phyloP scores from a whole-genome alignment of 2,797 vertebrate genomes.

The Clamator glandarius region DNA sequence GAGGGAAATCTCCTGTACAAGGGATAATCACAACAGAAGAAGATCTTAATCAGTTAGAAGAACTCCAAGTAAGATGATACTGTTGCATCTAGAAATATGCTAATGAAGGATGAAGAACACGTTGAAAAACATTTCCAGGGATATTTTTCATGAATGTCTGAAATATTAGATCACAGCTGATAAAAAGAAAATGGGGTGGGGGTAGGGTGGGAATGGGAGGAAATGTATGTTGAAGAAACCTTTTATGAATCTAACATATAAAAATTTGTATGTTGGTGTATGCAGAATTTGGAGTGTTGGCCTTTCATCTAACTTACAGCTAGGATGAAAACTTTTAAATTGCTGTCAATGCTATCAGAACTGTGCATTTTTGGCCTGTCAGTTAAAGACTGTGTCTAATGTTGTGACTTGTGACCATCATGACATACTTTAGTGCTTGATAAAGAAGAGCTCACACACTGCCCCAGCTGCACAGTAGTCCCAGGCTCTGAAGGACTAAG shows the following conservation, averaged over 20 bases:
- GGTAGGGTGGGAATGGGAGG: too few relatives aligned
- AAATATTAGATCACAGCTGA: background rate
- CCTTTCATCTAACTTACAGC: background rate
- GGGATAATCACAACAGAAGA: background rate
- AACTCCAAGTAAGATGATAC: background rate
- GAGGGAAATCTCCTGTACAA: background rate
- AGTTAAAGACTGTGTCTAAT: background rate
- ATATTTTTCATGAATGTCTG: background rate
- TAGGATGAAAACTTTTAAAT: background rate
- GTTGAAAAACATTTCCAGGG: background rate
- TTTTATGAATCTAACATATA: background rate
- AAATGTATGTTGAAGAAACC: background rate
- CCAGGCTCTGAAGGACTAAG: background rate
- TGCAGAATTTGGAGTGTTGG: background rate
- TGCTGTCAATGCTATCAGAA: background rate
- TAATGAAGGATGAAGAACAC: background rate
- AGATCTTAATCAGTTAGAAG: background rate
- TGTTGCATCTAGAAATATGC: background rate
- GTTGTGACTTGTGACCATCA: background rate
- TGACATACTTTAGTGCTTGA: background rate
- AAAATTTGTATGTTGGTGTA: background rate
- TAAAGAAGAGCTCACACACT: background rate
- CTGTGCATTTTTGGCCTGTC: background rate
- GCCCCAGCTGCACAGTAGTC: background rate
- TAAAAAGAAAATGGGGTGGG: too few relatives aligned